phyloP scores from a whole-genome alignment of 1,140 invertebrate genomes.

The Drosophila rhopaloa region DNA sequence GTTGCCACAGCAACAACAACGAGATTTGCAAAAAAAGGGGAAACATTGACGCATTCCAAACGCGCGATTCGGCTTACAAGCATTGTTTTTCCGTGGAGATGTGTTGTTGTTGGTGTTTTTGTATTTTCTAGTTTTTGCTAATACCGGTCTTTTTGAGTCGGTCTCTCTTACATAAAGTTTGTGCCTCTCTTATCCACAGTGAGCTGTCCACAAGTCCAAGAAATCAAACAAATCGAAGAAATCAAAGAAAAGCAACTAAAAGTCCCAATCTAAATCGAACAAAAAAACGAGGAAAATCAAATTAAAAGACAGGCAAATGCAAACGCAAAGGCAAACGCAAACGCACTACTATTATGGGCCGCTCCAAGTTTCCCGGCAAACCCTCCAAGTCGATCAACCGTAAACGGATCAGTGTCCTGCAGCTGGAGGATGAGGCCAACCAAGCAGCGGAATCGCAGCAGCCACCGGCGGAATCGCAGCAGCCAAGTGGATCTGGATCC shows the following conservation, averaged over 20 bases:
- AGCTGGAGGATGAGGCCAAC: constrained; percentile 85
- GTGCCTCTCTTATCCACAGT: constrained; percentile 41
- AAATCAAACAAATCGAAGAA: constrained; percentile 7
- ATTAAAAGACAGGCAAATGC: constrained; percentile 51
- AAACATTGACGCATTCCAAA: constrained; percentile 73
- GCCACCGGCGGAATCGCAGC: constrained; percentile 34
- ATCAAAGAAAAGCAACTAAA: constrained; percentile 31
- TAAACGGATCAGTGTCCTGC: constrained; percentile 91
- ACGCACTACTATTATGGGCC: constrained; percentile 76
- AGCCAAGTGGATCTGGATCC: constrained; percentile 41
- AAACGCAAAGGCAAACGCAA: constrained; percentile 44
- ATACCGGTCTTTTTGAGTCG: constrained; percentile 68
- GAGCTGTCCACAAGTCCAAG: constrained; percentile 26
- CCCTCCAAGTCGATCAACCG: constrained; percentile 93
- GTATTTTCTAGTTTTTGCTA: constrained; percentile 40
- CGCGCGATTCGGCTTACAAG: constrained; percentile 52
- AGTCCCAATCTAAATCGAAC: constrained; percentile 22
- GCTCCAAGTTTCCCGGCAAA: constrained; percentile 92
- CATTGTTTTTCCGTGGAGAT: constrained; percentile 25
- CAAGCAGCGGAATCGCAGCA: constrained; percentile 40
- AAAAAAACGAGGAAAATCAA: constrained; percentile 26
- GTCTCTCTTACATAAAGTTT: constrained; percentile 56
- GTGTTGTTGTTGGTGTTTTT: constrained; percentile 39
- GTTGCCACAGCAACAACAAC: constrained; percentile 43
- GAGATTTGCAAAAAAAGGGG: constrained; percentile 38